Evolutionary conservation across 2,113 vertebrate genomes (phyloP).

Genomic region (Zosterops japonicus): DNA sequence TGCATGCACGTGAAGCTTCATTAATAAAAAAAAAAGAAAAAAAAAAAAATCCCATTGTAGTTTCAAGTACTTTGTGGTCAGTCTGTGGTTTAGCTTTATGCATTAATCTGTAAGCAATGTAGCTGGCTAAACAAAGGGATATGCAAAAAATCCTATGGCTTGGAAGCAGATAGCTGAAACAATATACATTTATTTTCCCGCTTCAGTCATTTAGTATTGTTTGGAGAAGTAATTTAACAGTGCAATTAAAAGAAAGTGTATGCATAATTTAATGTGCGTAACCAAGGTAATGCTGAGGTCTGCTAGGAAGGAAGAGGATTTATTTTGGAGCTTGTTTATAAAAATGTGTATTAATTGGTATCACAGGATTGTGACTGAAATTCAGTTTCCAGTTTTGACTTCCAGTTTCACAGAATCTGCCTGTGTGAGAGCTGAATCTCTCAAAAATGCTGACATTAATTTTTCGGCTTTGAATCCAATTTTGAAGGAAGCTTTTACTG

Average conservation of each 20-base stretch:
- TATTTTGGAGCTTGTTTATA: not conserved
- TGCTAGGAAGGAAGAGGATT: not conserved
- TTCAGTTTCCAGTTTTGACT: not conserved
- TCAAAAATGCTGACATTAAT: not conserved
- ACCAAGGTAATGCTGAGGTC: not conserved
- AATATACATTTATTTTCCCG: not conserved
- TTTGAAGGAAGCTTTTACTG: not conserved
- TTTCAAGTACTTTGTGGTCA: slow-evolving; percentile 61
- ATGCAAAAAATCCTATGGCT: not conserved
- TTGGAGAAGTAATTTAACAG: not conserved
- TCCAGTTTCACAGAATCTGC: not conserved
- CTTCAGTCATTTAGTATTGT: not conserved
- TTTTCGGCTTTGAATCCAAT: slow-evolving; percentile 5
- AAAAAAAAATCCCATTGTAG: not conserved
- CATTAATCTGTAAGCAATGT: slow-evolving; percentile 58
- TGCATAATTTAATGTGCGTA: not conserved
- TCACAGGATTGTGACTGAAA: not conserved
- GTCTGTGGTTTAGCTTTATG: slow-evolving; percentile 47
- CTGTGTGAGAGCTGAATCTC: not conserved
- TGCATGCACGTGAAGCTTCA: slow-evolving; percentile 46
- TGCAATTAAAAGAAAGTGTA: not conserved
- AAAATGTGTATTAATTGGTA: not conserved
- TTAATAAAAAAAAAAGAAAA: not conserved
- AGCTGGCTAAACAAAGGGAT: not conserved
- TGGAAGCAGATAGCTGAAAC: slow-evolving; percentile 9